A percentile compares a stretch with the other conserved stretches of the same genome.
phyloP scores from a whole-genome alignment of 2,888 invertebrate species.

The Leptopterna dolabrata region DNA sequence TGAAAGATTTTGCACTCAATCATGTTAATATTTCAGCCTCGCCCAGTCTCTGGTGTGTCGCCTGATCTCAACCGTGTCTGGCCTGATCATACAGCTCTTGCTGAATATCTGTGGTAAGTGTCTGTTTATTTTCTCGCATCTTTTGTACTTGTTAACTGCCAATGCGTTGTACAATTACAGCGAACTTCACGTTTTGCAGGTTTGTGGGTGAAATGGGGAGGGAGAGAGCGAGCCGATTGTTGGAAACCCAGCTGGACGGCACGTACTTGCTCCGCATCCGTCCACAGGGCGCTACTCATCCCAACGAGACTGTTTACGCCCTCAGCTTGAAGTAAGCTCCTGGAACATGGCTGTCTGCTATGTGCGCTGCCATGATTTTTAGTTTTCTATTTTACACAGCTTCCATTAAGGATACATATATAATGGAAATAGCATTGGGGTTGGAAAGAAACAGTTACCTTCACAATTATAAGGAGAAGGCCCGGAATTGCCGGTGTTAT shows the following conservation, averaged over 20 bases:
- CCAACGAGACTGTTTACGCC: slow-evolving; percentile 80
- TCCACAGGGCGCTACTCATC: slow-evolving; percentile 74
- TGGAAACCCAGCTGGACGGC: slow-evolving; percentile 83
- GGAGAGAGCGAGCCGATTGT: slow-evolving; percentile 78
- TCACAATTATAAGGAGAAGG: too few relatives aligned
- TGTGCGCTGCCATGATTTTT: too few relatives aligned
- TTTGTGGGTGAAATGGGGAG: slow-evolving; percentile 91
- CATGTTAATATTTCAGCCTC: slow-evolving; percentile 35
- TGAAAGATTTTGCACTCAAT: too few relatives aligned
- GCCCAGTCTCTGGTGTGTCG: slow-evolving; percentile 66
- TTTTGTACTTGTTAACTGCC: too few relatives aligned
- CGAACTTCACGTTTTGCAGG: slow-evolving; percentile 67
- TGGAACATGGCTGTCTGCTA: too few relatives aligned
- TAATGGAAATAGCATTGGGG: too few relatives aligned
- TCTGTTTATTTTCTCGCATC: too few relatives aligned
- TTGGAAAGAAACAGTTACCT: too few relatives aligned
- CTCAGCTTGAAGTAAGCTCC: slow-evolving; percentile 79
- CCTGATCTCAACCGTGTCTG: slow-evolving; percentile 63
- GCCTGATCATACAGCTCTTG: slow-evolving; percentile 63
- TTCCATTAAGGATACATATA: too few relatives aligned
- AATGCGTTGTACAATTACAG: not conserved
- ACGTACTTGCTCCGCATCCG: slow-evolving; percentile 87
- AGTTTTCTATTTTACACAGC: too few relatives aligned
- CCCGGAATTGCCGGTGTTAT: too few relatives aligned
- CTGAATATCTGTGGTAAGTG: slow-evolving; percentile 72